These are phyloP conservation scores for Holothuria glaberrima DNA, from an alignment of 35 echinoderm and acorn worm species.

Conservation along the genomic window DNA sequence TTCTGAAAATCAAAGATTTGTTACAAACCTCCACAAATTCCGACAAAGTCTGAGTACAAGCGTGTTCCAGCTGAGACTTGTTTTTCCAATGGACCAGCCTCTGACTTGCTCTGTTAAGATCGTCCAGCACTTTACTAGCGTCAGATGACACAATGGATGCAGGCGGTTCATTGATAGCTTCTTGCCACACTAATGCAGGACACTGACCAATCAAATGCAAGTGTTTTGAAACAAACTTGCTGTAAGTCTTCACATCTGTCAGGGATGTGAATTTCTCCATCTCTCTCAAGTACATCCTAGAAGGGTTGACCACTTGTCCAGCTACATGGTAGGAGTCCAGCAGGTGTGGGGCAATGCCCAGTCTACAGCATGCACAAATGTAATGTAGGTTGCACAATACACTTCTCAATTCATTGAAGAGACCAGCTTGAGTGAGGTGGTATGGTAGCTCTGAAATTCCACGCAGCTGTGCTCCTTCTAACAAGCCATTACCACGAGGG, in stretches of 20 bases:
- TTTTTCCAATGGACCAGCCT: constrained; percentile 84
- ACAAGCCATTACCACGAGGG: constrained; percentile 40
- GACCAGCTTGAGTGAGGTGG: constrained; percentile 77
- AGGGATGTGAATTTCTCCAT: constrained; percentile 67
- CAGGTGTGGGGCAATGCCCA: constrained; percentile 66
- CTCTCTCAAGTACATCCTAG: constrained; percentile 58
- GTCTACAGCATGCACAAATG: constrained; percentile 74
- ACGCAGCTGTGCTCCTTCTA: constrained; percentile 51
- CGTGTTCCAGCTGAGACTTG: constrained; percentile 72
- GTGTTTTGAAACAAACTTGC: constrained; percentile 73
- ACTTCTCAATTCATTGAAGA: constrained; percentile 59
- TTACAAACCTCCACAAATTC: constrained; percentile 76
- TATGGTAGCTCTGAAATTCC: constrained; percentile 83
- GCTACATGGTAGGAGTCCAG: constrained; percentile 74
- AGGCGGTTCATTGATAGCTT: constrained; percentile 86
- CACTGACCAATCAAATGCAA: constrained; percentile 79
- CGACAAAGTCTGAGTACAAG: constrained; percentile 78
- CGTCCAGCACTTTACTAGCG: constrained; percentile 15
- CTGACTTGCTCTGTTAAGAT: background rate
- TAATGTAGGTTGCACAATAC: constrained; percentile 77
- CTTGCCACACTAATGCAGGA: constrained; percentile 83
- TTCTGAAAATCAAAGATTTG: background rate
- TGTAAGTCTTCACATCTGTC: constrained; percentile 50
- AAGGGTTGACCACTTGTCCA: constrained; percentile 21
- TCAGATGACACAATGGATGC: constrained; percentile 65